Evolutionary conservation across 2,888 invertebrate genomes (phyloP), one percentile per base, ranked within the genome.

Genomic region (Himalopsyche tibetana): DNA sequence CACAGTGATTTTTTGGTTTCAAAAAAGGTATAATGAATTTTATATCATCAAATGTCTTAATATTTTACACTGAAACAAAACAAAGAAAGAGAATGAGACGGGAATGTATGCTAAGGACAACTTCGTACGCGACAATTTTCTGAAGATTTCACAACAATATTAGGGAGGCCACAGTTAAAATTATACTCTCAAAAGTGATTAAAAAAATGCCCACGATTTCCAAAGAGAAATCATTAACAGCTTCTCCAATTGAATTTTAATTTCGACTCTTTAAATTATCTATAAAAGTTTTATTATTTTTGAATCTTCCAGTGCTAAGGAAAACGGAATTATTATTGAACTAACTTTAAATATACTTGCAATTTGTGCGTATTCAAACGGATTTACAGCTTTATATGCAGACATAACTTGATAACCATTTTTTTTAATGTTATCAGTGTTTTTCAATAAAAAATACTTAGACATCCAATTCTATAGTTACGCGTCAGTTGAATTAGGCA

Each of bases 51-150:
- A 19, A 63, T 63, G 19, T 63, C 63, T 19, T 15, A 63, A 63
- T 19, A 28, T 4, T 63, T 15, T 15, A 51, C 15, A 28, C 4
- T 19, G 2, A 28, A 0, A 63, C n/a, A 28, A 63, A n/a, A 6
- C 63, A 63, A n/a, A 28, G 28, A 28, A 63, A 19, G 28, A n/a
- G 9, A 19, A 19, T 11, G 19, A 19, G 19, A 19, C 63, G 63
- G n/a, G 19, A 63, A 63, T 63, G 63, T 63, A 19, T 63, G 63
- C 63, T 63, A 63, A 63, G 63, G 63, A 63, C 63, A 63, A 19
- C 63, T n/a, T 63, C 19, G 63, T 63, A 28, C n/a, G 63, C 19
- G 63, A 63, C 63, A 63, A 2, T 63, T 63, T 63, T 63, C 63
- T 4, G 63, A 63, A 19, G 63, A 63, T 63, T 63, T 19, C 63